Evolutionary conservation across 2,888 invertebrate species (phyloP).

Genomic region (Eueremaeus valkanovi): DNA sequence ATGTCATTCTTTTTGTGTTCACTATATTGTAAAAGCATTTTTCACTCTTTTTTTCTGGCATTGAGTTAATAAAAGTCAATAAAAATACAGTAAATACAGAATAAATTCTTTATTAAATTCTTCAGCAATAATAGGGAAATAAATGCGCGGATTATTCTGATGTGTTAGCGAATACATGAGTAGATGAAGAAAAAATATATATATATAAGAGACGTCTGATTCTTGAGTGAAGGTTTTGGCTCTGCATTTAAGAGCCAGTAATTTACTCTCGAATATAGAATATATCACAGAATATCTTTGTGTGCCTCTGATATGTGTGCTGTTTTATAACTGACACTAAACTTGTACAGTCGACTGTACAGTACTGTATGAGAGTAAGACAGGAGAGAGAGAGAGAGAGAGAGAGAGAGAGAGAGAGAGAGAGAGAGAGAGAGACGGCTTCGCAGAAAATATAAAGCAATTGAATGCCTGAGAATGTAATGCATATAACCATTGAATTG

Average conservation of each 20-base stretch:
- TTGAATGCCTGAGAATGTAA: background rate
- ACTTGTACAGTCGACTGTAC: background rate
- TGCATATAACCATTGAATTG: slow-evolving; percentile 7
- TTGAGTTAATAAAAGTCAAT: background rate
- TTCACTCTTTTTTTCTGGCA: background rate
- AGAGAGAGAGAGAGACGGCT: background rate
- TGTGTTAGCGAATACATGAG: background rate
- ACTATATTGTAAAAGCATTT: background rate
- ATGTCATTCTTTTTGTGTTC: background rate
- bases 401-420: too few species aligned
- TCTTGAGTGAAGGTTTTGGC: background rate
- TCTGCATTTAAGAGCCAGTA: background rate
- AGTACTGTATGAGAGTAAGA: too few species aligned
- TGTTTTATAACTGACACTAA: background rate
- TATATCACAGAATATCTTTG: background rate
- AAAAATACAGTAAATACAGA: background rate
- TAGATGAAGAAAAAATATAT: too few species aligned
- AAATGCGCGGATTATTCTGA: background rate
- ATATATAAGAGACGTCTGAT: background rate
- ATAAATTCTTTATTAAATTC: background rate
- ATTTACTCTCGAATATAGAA: background rate
- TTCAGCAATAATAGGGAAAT: background rate
- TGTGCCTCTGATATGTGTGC: background rate
- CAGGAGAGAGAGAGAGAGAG: too few species aligned
- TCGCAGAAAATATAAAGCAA: background rate